These are phyloP conservation scores for Pachycephala philippinensis DNA, from an alignment of 2,113 vertebrate species.

Conservation along the genomic window DNA sequence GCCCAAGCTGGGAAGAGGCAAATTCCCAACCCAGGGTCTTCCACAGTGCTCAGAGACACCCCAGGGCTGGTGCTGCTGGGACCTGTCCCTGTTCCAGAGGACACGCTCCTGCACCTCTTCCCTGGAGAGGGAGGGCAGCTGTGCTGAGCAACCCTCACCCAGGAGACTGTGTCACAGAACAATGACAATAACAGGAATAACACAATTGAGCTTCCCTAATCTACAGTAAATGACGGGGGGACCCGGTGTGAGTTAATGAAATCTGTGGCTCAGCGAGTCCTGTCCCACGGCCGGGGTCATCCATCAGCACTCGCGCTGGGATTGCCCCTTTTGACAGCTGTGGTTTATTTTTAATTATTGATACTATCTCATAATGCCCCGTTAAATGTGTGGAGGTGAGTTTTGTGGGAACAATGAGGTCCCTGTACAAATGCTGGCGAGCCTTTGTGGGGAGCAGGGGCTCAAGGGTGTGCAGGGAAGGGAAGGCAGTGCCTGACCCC, in stretches of 20 bases:
- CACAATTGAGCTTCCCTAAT: not conserved
- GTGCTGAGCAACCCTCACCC: rapidly evolving
- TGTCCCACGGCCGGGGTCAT: not conserved
- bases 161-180: not conserved
- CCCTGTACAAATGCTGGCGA: not conserved
- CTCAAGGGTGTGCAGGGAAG: rapidly evolving
- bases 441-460: not conserved
- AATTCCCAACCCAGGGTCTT: not conserved
- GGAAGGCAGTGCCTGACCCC: not conserved
- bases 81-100: not conserved
- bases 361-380: not conserved
- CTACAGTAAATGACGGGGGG: not conserved
- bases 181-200: not conserved
- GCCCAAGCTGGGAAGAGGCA: not conserved
- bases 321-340: not conserved
- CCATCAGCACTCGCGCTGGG: not conserved
- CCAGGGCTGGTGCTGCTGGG: not conserved
- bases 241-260: not conserved
- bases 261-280: not conserved
- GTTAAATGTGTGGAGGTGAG: not conserved
- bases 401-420: not conserved
- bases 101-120: not conserved
- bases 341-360: slow-evolving; percentile 34
- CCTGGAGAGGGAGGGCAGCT: not conserved
- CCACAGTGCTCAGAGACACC: rapidly evolving